Base-by-base conservation (phyloP, 2,888 invertebrate genomes). In the Hyposoter didymator region DNA sequence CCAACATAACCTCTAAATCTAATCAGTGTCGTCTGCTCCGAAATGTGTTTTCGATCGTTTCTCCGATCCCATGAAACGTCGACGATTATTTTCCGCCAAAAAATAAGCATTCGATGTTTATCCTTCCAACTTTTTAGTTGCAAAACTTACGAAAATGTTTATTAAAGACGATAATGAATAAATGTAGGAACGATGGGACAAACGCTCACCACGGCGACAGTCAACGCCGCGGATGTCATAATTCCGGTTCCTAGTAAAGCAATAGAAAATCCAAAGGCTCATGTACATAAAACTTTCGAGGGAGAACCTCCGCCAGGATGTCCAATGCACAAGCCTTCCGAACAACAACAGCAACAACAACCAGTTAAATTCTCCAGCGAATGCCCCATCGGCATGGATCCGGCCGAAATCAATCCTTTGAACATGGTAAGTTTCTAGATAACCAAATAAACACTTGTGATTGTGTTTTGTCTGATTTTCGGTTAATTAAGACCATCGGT, bases 231-330 rank as follows among this genome's bases (percentile, higher is more conserved):
- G n/a, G 94, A 95, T 87, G 94, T 95, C 62, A 91, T 95, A 19
- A 91, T 94, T 79, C 94, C 95, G 49, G 87, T 92, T 82, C 86
- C 91, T 59, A 78, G 88, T 47, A 76, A 86, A 80, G 64, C 82
- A 70, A 28, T 88, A 35, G 22, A 82, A 43, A 87, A 89, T 22
- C 43, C 84, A 47, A 39, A 75, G 28, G 78, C 72, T 59, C 88
- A 90, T 76, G 84, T 73, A 22, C 89, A 91, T 74, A 87, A 87
- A 78, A 84, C 83, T 85, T 87, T 88, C 10, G 89, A 88, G 19
- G 94, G 91, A 0, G 92, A 94, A 84, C 96, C 96, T 52, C 97
- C 97, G n/a, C 95, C 96, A 73, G 97, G 97, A 95, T 98, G 98
- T 93, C 98, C 98, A 0, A 97, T 98, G 97, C 97, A 97, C 91